Conservation (phyloP, 2,888 invertebrate species). For the Hypena proboscidalis region DNA sequence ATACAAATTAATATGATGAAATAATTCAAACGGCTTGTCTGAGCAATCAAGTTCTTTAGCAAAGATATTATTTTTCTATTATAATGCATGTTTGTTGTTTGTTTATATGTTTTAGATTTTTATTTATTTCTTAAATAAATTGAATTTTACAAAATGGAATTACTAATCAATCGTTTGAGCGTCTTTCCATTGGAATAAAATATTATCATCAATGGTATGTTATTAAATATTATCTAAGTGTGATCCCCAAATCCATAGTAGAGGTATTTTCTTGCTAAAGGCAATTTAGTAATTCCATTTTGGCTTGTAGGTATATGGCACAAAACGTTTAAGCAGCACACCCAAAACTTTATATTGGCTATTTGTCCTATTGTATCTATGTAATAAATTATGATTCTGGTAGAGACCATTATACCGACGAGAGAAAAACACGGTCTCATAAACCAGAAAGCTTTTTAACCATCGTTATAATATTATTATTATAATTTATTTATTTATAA, state of each 20-base stretch:
- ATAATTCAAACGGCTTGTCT: constrained; percentile 18
- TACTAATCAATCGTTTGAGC: constrained; percentile 56
- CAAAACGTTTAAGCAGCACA: too few species aligned
- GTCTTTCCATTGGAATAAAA: constrained; percentile 3
- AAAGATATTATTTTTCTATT: not conserved
- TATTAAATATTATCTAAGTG: constrained; percentile 48
- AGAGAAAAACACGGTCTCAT: too few species aligned
- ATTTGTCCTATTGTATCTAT: too few species aligned
- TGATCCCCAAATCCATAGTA: constrained; percentile 54
- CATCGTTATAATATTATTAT: too few species aligned
- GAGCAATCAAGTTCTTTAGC: constrained; percentile 9
- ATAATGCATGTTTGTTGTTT: constrained; percentile 14
- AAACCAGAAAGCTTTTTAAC: too few species aligned
- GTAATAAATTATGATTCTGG: too few species aligned
- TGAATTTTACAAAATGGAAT: constrained; percentile 69
- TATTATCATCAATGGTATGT: constrained; percentile 47
- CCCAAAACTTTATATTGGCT: too few species aligned
- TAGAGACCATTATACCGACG: too few species aligned
- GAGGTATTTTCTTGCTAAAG: constrained; percentile 37
- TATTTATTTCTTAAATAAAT: constrained; percentile 24
- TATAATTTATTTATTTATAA: too few species aligned
- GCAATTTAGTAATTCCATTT: constrained; percentile 74
- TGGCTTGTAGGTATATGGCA: too few species aligned
- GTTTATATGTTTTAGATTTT: constrained; percentile 6
- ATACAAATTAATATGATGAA: too few species aligned